phyloP scores from a whole-genome alignment of 2,888 invertebrate species.

The Corbicula japonica region DNA sequence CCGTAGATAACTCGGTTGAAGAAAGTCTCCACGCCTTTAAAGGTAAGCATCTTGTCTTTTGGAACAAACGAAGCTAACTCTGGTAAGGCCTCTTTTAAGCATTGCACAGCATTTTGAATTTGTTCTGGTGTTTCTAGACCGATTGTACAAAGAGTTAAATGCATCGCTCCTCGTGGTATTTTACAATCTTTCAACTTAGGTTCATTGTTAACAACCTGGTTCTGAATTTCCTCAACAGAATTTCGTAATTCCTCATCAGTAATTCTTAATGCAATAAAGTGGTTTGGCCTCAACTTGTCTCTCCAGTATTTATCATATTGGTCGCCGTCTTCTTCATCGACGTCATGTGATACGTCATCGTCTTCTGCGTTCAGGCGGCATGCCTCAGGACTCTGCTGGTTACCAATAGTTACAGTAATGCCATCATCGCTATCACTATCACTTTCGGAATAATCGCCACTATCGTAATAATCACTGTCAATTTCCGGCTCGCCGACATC shows the following conservation, averaged over 20 bases:
- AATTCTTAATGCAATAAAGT: slow-evolving; percentile 86
- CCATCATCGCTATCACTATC: slow-evolving; percentile 73
- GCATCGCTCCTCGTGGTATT: slow-evolving; percentile 83
- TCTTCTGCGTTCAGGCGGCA: slow-evolving; percentile 23
- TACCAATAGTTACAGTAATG: slow-evolving; percentile 73
- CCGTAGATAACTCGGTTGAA: slow-evolving; percentile 86
- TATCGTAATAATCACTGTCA: slow-evolving; percentile 55
- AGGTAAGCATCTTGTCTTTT: slow-evolving; percentile 71
- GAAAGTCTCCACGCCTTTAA: slow-evolving; percentile 85
- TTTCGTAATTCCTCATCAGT: slow-evolving; percentile 78
- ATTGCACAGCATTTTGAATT: slow-evolving; percentile 75
- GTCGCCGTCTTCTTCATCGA: slow-evolving; percentile 48
- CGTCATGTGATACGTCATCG: slow-evolving; percentile 34
- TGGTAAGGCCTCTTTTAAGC: slow-evolving; percentile 69
- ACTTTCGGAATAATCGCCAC: slow-evolving; percentile 51
- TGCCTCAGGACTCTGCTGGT: too few relatives aligned
- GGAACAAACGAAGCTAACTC: slow-evolving; percentile 74
- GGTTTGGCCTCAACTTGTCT: slow-evolving; percentile 84
- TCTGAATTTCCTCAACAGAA: slow-evolving; percentile 80
- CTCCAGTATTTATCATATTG: slow-evolving; percentile 71
- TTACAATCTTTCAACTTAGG: slow-evolving; percentile 82
- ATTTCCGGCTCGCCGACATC: slow-evolving; percentile 46
- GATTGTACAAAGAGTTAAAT: slow-evolving; percentile 86
- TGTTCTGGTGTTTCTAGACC: slow-evolving; percentile 84
- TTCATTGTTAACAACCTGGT: slow-evolving; percentile 82